Conservation (phyloP, 1,140 invertebrate genomes). For the Cyrtorhinus lividipennis region DNA sequence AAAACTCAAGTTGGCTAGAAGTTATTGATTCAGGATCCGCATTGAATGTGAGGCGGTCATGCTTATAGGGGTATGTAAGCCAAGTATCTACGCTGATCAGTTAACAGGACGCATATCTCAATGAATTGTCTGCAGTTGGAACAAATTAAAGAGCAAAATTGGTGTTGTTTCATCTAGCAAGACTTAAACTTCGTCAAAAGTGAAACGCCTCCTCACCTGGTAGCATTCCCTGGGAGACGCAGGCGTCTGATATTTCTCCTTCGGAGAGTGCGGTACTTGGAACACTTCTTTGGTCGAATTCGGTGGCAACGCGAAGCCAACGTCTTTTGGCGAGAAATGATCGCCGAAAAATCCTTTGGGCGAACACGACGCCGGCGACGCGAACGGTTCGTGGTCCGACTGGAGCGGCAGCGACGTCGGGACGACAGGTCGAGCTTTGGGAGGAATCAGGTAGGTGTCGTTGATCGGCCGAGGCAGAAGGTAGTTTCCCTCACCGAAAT, state of each 20-base stretch:
- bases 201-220: too few relatives aligned
- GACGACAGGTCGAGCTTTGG: constrained; percentile 33
- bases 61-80: too few relatives aligned
- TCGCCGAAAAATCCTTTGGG: constrained; percentile 4
- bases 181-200: too few relatives aligned
- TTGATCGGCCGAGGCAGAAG: constrained; percentile 36
- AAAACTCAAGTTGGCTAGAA: too few relatives aligned
- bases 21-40: too few relatives aligned
- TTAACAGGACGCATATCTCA: too few relatives aligned
- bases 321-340: constrained; percentile 5
- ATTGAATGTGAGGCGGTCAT: too few relatives aligned
- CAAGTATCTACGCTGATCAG: too few relatives aligned
- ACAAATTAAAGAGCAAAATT: too few relatives aligned
- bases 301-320: not conserved
- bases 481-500: constrained; percentile 34
- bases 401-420: not conserved
- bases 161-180: too few relatives aligned
- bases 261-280: constrained; percentile 23
- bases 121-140: too few relatives aligned
- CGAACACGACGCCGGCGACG: not conserved
- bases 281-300: constrained; percentile 14
- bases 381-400: not conserved
- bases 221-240: not conserved
- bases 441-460: constrained; percentile 37
- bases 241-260: constrained; percentile 18